phyloP scores from a whole-genome alignment of 2,888 invertebrate genomes.

The Tanypteryx hageni region DNA sequence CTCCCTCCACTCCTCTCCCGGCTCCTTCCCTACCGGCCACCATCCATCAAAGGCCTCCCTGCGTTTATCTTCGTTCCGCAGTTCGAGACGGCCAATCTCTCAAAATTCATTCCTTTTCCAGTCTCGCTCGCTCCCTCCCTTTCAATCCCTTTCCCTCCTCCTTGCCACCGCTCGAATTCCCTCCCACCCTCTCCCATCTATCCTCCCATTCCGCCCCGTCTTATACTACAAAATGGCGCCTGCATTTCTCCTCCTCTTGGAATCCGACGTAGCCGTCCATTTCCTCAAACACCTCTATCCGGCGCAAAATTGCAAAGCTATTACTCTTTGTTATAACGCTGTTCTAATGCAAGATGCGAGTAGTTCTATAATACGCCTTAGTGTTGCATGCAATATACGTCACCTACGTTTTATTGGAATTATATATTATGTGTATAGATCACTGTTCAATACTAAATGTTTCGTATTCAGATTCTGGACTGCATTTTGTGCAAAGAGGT shows the following conservation, averaged over 20 bases:
- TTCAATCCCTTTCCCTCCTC: background rate
- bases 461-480: too few relatives aligned
- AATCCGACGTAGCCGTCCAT: conserved; percentile 13
- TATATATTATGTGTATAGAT: too few relatives aligned
- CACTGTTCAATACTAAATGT: too few relatives aligned
- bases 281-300: background rate
- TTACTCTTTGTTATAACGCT: background rate
- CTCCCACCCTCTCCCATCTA: background rate
- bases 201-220: too few relatives aligned
- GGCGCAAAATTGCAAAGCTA: background rate
- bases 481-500: too few relatives aligned
- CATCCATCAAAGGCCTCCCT: background rate
- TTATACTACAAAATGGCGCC: conserved; percentile 26
- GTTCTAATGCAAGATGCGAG: too few relatives aligned
- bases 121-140: background rate
- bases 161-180: background rate
- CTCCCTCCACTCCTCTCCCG: background rate
- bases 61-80: conserved; percentile 52
- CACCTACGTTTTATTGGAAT: too few relatives aligned
- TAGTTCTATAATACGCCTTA: too few relatives aligned
- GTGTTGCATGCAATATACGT: too few relatives aligned
- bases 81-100: conserved; percentile 57
- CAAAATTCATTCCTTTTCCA: conserved; percentile 58
- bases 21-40: background rate
- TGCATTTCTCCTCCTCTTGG: background rate